phyloP scores from a whole-genome alignment of 37 sponge, comb jelly and placozoan genomes.

The Geodia barretti region DNA sequence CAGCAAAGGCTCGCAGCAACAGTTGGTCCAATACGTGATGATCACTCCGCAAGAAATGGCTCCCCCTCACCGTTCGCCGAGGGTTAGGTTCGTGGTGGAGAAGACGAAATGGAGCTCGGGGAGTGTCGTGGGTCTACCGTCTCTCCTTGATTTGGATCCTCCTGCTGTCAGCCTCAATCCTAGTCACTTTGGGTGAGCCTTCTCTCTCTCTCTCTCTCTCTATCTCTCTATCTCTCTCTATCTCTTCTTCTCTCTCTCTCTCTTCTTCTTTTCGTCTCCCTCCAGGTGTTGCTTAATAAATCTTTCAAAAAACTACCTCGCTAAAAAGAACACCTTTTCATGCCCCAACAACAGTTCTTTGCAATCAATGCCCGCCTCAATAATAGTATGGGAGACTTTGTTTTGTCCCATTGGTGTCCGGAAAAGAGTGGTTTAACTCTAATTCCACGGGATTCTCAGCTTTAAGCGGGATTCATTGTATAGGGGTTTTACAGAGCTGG shows the following conservation, averaged over 20 bases:
- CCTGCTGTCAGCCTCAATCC: neutral
- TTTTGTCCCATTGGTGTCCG: too few relatives aligned
- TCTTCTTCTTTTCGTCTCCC: constrained; percentile 8
- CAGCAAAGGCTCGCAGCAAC: too few relatives aligned
- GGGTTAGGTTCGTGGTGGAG: neutral
- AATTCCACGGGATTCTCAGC: too few relatives aligned
- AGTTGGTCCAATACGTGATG: too few relatives aligned
- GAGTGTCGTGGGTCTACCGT: neutral
- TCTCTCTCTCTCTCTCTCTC: neutral
- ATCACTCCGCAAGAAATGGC: neutral
- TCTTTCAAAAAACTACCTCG: too few relatives aligned
- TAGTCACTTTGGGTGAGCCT: constrained; percentile 28
- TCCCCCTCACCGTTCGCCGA: neutral
- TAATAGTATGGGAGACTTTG: too few relatives aligned
- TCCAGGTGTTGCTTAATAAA: too few relatives aligned
- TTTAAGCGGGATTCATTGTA: too few relatives aligned
- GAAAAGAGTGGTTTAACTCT: too few relatives aligned
- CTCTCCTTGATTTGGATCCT: constrained; percentile 8
- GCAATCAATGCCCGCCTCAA: too few relatives aligned
- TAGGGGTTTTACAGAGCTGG: constrained; percentile 5
- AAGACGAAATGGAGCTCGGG: neutral
- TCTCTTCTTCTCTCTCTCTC: neutral
- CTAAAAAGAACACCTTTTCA: too few relatives aligned
- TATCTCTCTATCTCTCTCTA: neutral
- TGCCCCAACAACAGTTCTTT: too few relatives aligned